Evolutionary conservation across 1,140 invertebrate genomes (phyloP), one percentile per base, ranked within the genome.

Genomic region (Ostrea edulis): DNA sequence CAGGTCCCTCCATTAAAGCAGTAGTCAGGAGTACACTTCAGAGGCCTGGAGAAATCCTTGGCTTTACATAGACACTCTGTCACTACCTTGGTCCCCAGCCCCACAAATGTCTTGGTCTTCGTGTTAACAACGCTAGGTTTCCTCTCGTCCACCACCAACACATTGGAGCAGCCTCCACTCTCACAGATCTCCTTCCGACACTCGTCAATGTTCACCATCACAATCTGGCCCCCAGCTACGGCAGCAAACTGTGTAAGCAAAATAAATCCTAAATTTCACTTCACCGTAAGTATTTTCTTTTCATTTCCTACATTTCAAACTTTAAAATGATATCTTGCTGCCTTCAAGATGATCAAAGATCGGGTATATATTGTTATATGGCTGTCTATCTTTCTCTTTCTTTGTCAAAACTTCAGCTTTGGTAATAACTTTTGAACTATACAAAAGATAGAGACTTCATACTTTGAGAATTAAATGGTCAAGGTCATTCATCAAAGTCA

Each of bases 151-250:
- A 97, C 98, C 84, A 99, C 98, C 51, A 99, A 95, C 54, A 96
- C 96, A 95, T 99, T 99, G 1, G 98, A 98, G 95, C 99, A 99
- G 84, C 98, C 99, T 25, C 92, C 93, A 9, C 97, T 98, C 95
- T 99, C 98, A 95, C 98, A 99, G 95, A 97, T 97, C 93, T 98
- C 97, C 93, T 99, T 98, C 95, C 99, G 95, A 95, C 99, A 99
- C 95, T 99, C 98, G 92, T 99, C 98, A 90, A 99, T 99, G 86
- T 98, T 98, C 3, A 99, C 98, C 98, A 99, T 99, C 5, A 97
- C 98, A 65, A 99, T 98, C 92, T 98, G 98, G 82, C 99, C 98
- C 51, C 98, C 98, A 11, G 99, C 97, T 90, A 97, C 97, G 91
- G 97, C 96, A 95, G 99, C 98, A 94, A 99, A 99, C 96, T 97